Conservation (phyloP, 2,888 invertebrate genomes). For the Phalera bucephala region DNA sequence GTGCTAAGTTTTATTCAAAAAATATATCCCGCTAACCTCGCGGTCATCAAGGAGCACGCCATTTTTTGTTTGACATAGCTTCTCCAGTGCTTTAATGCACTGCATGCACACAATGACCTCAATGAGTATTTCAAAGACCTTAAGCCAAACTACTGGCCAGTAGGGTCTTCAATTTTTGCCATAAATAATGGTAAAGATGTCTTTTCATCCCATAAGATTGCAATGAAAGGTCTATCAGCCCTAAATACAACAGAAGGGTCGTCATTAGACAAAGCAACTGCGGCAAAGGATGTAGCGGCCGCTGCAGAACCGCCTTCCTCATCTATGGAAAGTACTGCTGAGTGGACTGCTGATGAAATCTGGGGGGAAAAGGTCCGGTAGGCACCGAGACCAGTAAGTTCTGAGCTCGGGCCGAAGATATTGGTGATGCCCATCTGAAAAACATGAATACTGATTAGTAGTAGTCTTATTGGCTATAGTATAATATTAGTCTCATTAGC, state of each 20-base stretch:
- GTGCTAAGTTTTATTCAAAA: too few relatives aligned
- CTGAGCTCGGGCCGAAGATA: constrained; percentile 61
- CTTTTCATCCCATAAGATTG: constrained; percentile 71
- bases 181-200: constrained; percentile 75
- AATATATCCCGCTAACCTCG: too few relatives aligned
- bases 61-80: background rate
- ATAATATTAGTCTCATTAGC: too few relatives aligned
- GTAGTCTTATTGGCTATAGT: too few relatives aligned
- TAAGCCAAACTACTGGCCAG: constrained; percentile 23
- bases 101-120: background rate
- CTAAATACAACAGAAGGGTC: constrained; percentile 53
- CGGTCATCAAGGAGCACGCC: too few relatives aligned
- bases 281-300: constrained; percentile 67
- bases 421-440: constrained; percentile 73
- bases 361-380: constrained; percentile 45
- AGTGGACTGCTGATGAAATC: constrained; percentile 73
- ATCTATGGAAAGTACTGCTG: constrained; percentile 76
- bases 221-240: constrained; percentile 76
- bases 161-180: constrained; percentile 73
- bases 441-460: constrained; percentile 4
- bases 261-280: constrained; percentile 74
- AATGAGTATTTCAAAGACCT: background rate
- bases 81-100: background rate
- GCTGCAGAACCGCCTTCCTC: constrained; percentile 77
- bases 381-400: constrained; percentile 56